A percentile compares a stretch with the other conserved stretches of the same genome.
These are phyloP conservation scores for Onychomys leucogaster DNA, from an alignment of 2,797 vertebrate species.

Conservation along the genomic window DNA sequence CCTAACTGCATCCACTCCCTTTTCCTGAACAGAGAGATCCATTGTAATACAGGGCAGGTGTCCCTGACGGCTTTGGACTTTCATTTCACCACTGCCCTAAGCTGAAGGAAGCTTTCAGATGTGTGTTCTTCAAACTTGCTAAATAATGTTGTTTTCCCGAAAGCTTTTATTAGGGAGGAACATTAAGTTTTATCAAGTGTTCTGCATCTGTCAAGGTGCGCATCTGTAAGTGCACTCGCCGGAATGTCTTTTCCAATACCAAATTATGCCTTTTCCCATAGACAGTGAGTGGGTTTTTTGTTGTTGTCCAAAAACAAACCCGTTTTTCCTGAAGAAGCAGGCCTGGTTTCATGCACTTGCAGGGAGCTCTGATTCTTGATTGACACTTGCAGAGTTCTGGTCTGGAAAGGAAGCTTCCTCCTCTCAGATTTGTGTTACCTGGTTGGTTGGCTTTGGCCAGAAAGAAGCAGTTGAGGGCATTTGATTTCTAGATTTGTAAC, in stretches of 20 bases:
- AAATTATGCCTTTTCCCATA: slow-evolving; percentile 58
- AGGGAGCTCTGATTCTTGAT: slow-evolving; percentile 14
- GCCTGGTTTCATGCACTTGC: slow-evolving; percentile 47
- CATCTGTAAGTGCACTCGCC: background rate
- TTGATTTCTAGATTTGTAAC: slow-evolving; percentile 49
- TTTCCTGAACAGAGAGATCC: background rate
- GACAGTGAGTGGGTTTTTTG: slow-evolving; percentile 56
- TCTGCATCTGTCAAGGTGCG: background rate
- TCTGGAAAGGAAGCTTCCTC: slow-evolving; percentile 19
- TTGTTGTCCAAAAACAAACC: background rate
- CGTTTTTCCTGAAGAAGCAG: slow-evolving; percentile 54
- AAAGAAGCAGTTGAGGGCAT: slow-evolving; percentile 21
- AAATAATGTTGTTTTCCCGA: slow-evolving; percentile 11
- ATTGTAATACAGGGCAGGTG: no score
- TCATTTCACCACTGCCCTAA: slow-evolving; percentile 28
- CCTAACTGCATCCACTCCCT: background rate
- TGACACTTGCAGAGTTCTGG: slow-evolving; percentile 32
- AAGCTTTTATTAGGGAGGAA: slow-evolving; percentile 32
- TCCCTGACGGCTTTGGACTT: background rate
- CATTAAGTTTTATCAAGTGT: slow-evolving; percentile 51
- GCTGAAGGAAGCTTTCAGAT: background rate
- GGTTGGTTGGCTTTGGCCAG: slow-evolving; percentile 32
- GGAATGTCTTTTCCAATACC: slow-evolving; percentile 11
- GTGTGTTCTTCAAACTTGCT: background rate
- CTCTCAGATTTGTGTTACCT: slow-evolving; percentile 10